Evolutionary conservation across 2,888 invertebrate species (phyloP), one percentile per base, ranked within the genome.

Genomic region (Spilarctia lutea): DNA sequence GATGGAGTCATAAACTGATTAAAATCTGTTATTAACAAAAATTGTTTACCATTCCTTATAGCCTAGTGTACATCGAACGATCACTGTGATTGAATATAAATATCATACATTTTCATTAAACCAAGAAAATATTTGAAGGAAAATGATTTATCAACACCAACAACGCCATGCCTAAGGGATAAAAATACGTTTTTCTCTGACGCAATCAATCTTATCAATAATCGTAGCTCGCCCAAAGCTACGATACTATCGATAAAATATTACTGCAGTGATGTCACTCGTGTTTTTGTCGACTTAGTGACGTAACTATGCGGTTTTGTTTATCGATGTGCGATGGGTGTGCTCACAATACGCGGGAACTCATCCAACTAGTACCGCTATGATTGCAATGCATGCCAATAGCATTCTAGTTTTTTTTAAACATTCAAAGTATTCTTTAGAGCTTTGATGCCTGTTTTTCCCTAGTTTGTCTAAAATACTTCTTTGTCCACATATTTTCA

Each of bases 221-320:
- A 79, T 78, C 72, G 67, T 71, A 66, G 27, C 68, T 63, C 71
- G 67, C 45, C 60, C 52, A 70, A 68, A 69, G 56, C 72, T 75
- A 71, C 63, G 75, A 83, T 79, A 76, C 48, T 75, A 83, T 85
- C 82, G 76, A 84, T 81, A 85, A 85, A 84, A 86, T 83, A 79
- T 82, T 79, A 80, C 79, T 75, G 83, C 82, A 79, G 73, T 83
- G 82, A 86, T 85, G 85, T 85, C 86, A 86, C 80, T 75, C 56
- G 67, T 74, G 73, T 78, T 74, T 75, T 71, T 75, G 74, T 78
- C 63, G 73, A 74, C 68, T 67, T 66, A 30, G 68, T 87, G 87
- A 86, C 86, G 86, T 82, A 79, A 87, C 68, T 73, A 63, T 85
- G 85, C 81, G 76, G 80, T 75, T 78, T 78, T 72, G 66, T 75